These are phyloP conservation scores for Pangasius macronema DNA, from an alignment of 2,797 vertebrate genomes.

Conservation along the genomic window DNA sequence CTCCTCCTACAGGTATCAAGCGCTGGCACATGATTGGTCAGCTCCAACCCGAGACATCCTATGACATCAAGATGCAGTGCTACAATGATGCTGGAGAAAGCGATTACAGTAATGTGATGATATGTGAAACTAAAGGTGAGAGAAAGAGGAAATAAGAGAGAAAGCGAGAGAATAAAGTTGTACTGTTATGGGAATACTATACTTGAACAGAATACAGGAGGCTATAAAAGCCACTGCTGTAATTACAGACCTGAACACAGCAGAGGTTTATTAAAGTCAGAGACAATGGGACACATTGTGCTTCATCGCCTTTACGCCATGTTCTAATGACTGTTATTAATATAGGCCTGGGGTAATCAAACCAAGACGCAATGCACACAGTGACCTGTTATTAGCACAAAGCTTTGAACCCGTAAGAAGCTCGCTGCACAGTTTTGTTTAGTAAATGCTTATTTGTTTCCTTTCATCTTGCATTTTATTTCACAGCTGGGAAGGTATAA, in stretches of 20 bases:
- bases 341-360: constrained; percentile 38
- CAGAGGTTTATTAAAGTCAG: constrained; percentile 39
- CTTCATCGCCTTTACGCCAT: constrained; percentile 38
- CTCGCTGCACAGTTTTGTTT: constrained; percentile 1
- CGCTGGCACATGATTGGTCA: constrained; percentile 92
- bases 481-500: not conserved
- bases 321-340: constrained; percentile 48
- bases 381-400: constrained; percentile 28
- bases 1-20: constrained; percentile 78
- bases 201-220: constrained; percentile 47
- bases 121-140: constrained; percentile 95
- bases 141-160: too few species aligned
- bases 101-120: constrained; percentile 97
- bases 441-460: not conserved
- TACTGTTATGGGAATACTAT: constrained; percentile 25
- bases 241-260: constrained; percentile 49
- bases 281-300: constrained; percentile 51
- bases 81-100: constrained; percentile 91
- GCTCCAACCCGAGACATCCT: constrained; percentile 92
- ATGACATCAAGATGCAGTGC: constrained; percentile 97
- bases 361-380: constrained; percentile 40
- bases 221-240: constrained; percentile 37
- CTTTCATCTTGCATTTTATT: constrained; percentile 2
- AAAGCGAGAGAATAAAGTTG: not conserved
- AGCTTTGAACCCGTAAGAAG: constrained; percentile 26